Base-by-base conservation (phyloP, 1,140 invertebrate species). In the Colletes latitarsis region DNA sequence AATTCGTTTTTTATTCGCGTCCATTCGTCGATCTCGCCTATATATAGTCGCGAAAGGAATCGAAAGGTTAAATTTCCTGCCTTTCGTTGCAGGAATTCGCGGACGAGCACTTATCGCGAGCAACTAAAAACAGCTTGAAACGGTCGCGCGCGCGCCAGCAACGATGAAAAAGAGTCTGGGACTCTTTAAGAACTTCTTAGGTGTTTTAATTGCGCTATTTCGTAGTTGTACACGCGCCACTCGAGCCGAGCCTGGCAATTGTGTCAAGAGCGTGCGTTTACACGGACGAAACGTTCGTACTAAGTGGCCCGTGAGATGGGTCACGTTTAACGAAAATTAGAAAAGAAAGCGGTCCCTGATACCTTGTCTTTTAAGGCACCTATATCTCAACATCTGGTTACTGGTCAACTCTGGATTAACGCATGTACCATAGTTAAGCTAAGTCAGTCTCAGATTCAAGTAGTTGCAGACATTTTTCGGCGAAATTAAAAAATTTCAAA, bases 171-270 rank as follows among this genome's bases (percentile, higher is more conserved):
- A 64, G 63, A n/a, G 58, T 62, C 39, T 5, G 21, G 30, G 64
- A 76, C 39, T 77, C 55, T 68, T 77, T n/a, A 53, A 77, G 55
- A 30, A 64, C 58, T 58, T 19, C 74, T 77, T 66, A 69, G 74
- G 41, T 46, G 55, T 60, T 77, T 77, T 77, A 77, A 77, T 77
- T 69, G 64, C 74, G 15, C 74, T 49, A 60, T 77, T 77, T 60
- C 74, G 41, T 19, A 60, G n/a, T 49, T 76, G 19, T 60, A 69
- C 74, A 21, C 5, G 39, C 17, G 21, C 53, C 64, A 77, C 74
- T 77, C 1, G 58, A 58, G 52, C 52, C 63, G 43, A 58, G 64
- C 19, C 74, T 69, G 52, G 74, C 64, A 77, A 77, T 77, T 77
- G 64, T 69, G 74, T 77, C 74, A 69, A 77, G 74, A 69, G 55